These are phyloP conservation scores for Agonopterix arenella DNA, from an alignment of 2,888 invertebrate genomes.

Conservation along the genomic window DNA sequence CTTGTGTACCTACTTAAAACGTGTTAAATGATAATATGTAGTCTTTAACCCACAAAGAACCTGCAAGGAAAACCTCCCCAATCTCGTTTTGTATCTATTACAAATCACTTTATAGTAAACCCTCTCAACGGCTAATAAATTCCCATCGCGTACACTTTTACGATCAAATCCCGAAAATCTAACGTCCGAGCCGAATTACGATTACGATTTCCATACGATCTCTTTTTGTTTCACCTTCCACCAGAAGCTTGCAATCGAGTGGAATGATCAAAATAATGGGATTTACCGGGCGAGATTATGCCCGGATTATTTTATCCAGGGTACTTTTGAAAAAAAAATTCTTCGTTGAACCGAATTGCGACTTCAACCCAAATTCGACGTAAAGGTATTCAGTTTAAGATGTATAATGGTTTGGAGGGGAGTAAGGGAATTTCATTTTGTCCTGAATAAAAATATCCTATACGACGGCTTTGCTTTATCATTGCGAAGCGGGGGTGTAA, in stretches of 20 bases:
- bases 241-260: constrained; percentile 30
- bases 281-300: constrained; percentile 71
- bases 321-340: constrained; percentile 53
- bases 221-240: constrained; percentile 20
- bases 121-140: constrained; percentile 28
- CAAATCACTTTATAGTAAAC: constrained; percentile 12
- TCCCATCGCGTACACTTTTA: constrained; percentile 35
- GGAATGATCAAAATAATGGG: constrained; percentile 70
- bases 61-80: not conserved
- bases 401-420: constrained; percentile 13
- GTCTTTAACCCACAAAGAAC: no score
- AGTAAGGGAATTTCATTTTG: constrained; percentile 64
- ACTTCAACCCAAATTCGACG: constrained; percentile 13
- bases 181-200: constrained; percentile 32
- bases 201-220: constrained; percentile 24
- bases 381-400: not conserved
- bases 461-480: constrained; percentile 76
- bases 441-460: constrained; percentile 72
- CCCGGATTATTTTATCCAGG: constrained; percentile 68
- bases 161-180: constrained; percentile 45
- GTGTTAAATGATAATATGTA: no score
- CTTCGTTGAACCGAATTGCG: constrained; percentile 26
- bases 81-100: not conserved
- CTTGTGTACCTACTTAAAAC: no score
- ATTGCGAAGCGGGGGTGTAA: constrained; percentile 69